Percentiles rank a stretch among this genome's conserved stretches.
These are phyloP conservation scores for Diogma glabrata DNA, from an alignment of 2,888 invertebrate genomes.

Conservation along the genomic window DNA sequence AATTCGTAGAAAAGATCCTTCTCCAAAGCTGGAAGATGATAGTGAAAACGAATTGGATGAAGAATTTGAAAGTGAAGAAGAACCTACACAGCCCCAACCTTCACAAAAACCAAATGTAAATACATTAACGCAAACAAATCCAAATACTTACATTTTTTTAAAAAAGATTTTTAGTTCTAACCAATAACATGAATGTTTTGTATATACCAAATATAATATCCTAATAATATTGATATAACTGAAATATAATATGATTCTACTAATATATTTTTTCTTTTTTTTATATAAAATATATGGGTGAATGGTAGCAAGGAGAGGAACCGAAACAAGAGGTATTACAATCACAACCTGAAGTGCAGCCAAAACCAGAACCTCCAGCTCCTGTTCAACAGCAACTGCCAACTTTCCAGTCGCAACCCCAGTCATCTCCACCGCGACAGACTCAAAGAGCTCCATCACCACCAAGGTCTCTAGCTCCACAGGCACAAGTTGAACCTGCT, in stretches of 20 bases:
- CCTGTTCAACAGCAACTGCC: too few species aligned
- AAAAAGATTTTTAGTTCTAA: too few species aligned
- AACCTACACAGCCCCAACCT: constrained; percentile 1
- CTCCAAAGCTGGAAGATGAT: constrained; percentile 8
- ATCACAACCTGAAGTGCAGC: constrained; percentile 4
- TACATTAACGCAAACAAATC: background rate
- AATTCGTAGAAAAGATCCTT: constrained; percentile 1
- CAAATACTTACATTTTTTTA: background rate
- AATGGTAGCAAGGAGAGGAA: constrained; percentile 1
- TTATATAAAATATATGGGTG: too few species aligned
- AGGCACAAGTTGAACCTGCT: background rate
- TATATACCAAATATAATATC: too few species aligned
- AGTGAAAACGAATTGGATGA: constrained; percentile 7
- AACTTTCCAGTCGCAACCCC: background rate
- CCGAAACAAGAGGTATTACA: constrained; percentile 1
- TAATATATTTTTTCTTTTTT: too few species aligned
- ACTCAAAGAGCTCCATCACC: too few species aligned
- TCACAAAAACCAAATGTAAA: constrained; percentile 3
- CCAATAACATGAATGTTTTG: too few species aligned
- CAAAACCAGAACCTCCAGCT: background rate
- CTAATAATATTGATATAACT: too few species aligned
- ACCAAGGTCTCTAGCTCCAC: too few species aligned
- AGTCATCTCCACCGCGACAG: too few species aligned
- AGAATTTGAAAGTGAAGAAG: constrained; percentile 6
- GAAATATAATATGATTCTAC: too few species aligned